These are phyloP conservation scores for Anolis apletophallus DNA, from an alignment of 2,797 vertebrate genomes.

Conservation along the genomic window DNA sequence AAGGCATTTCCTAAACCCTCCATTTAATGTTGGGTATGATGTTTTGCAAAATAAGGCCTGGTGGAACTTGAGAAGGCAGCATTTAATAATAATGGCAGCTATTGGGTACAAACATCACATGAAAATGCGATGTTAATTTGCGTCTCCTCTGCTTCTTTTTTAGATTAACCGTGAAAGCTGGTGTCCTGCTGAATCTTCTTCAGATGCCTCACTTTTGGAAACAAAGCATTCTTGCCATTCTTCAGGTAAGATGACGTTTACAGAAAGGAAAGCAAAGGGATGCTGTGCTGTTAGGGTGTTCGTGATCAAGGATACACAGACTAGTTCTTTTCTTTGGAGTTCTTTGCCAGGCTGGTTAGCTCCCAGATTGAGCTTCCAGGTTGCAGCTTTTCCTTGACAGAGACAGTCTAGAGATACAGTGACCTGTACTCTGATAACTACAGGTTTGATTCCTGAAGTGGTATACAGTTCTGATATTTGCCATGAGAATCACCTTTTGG, in stretches of 20 bases:
- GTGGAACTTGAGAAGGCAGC: not conserved
- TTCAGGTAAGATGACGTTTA: slow-evolving; percentile 70
- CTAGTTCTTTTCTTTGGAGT: not conserved
- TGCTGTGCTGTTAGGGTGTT: not conserved
- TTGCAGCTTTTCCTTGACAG: not conserved
- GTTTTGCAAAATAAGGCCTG: not conserved
- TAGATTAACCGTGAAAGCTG: slow-evolving; percentile 92
- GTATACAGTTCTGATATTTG: not conserved
- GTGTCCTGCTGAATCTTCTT: slow-evolving; percentile 78
- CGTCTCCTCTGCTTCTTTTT: slow-evolving; percentile 49
- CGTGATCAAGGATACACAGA: not conserved
- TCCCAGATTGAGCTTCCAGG: not conserved
- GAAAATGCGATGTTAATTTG: not conserved
- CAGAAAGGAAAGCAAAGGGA: slow-evolving; percentile 40
- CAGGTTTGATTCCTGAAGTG: not conserved
- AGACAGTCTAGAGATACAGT: not conserved
- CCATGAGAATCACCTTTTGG: not conserved
- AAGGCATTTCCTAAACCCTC: no score
- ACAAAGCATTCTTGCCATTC: slow-evolving; percentile 53
- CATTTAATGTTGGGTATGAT: not conserved
- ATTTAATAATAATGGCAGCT: not conserved
- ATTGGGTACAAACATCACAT: not conserved
- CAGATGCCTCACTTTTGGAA: slow-evolving; percentile 70
- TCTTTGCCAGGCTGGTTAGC: not conserved
- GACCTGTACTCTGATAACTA: not conserved